Evolutionary conservation across 1,140 invertebrate species (phyloP).

Genomic region (Drosophila nasuta): DNA sequence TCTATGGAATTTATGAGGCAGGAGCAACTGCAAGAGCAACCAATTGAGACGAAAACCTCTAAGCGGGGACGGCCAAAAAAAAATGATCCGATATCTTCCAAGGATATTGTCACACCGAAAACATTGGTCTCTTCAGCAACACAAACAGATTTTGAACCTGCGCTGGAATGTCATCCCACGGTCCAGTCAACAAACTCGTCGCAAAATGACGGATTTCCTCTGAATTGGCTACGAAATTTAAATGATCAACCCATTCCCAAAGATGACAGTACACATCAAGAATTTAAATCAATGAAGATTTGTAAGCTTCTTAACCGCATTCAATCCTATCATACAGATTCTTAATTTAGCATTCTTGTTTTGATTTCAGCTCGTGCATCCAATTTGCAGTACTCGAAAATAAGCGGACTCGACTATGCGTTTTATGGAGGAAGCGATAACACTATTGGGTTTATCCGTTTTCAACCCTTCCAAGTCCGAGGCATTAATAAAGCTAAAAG

Average conservation of each 20-base stretch:
- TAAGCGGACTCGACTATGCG: constrained; percentile 65
- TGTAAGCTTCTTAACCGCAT: constrained; percentile 14
- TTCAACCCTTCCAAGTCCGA: constrained; percentile 54
- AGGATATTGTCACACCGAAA: too few relatives aligned
- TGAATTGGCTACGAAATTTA: constrained; percentile 4
- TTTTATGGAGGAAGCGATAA: constrained; percentile 57
- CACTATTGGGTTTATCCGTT: constrained; percentile 61
- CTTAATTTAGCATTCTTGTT: background rate
- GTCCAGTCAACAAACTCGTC: background rate
- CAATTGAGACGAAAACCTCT: background rate
- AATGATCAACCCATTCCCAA: background rate
- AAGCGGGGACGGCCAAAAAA: constrained; percentile 5
- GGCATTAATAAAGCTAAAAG: constrained; percentile 38
- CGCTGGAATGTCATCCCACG: background rate
- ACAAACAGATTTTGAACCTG: background rate
- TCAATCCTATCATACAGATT: background rate
- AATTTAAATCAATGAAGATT: constrained; percentile 10
- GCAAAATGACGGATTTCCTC: background rate
- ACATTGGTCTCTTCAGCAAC: too few relatives aligned
- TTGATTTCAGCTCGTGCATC: constrained; percentile 38
- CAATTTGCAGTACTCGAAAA: constrained; percentile 45
- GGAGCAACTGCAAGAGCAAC: background rate
- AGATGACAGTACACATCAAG: background rate
- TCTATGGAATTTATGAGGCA: background rate
- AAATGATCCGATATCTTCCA: too few relatives aligned